Base-by-base conservation (phyloP, 2,888 invertebrate genomes). In the Ferdinandea cuprea region DNA sequence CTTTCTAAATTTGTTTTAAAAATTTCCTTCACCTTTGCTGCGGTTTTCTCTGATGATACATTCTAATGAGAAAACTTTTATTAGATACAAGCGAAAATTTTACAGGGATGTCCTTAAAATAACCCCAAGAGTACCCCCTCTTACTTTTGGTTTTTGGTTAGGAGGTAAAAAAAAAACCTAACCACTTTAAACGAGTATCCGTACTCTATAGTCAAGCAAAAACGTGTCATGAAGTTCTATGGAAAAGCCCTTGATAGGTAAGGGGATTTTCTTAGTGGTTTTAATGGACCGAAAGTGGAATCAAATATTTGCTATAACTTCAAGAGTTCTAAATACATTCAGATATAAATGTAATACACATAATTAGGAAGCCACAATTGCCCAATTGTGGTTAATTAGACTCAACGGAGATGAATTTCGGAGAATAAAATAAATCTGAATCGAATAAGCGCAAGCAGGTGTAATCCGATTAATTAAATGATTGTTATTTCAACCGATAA, bases 11-110 rank as follows among this genome's bases (percentile, higher is more conserved):
- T 42, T 32, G n/a, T 61, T 72, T 72, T 54, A 11, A 63, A 63
- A 44, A 40, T 52, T 61, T 32, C 17, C 5, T 63, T 28, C 61
- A 52, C 61, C 72, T 72, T 72, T 72, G 61, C 8, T 72, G 72
- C 25, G 72, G 72, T 72, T 40, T 72, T 52, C 42, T 52, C 21
- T 15, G 52, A 52, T 72, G 61, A 61, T 52, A 61, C 61, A 61
- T 72, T 61, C 71, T 72, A 72, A 72, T 72, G 72, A 72, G 72
- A 72, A 72, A 72, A 72, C 61, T 72, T 72, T 72, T 72, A 59
- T 61, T 40, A 61, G 50, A 40, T 54, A 32, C 61, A 61, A 61
- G 52, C 44, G 52, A 44, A 32, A 61, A 72, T 63, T 63, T 72
- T 25, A 42, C 21, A 52, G 61, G 61, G 40, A 61, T 61, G 40